Evolutionary conservation across 2,888 invertebrate genomes (phyloP).

Genomic region (Tenthredo mesomela): DNA sequence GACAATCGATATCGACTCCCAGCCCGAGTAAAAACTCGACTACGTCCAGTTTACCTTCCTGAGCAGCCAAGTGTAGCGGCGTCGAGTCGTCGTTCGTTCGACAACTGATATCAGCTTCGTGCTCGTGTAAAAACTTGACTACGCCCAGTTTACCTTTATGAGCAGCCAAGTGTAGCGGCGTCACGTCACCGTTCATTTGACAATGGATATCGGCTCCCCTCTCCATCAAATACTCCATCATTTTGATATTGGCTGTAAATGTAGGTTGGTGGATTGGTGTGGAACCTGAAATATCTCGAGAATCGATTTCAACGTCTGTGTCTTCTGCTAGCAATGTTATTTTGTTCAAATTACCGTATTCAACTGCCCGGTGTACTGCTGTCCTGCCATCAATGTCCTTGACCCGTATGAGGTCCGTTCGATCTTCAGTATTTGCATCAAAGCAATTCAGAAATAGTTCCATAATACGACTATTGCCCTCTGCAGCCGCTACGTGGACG

Average conservation of each 20-base stretch:
- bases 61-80: no score
- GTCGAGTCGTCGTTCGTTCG: no score
- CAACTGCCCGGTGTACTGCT: background rate
- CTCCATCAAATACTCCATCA: no score
- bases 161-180: no score
- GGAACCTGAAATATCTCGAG: background rate
- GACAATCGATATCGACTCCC: no score
- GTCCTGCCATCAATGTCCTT: background rate
- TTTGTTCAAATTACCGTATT: background rate
- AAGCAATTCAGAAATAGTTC: background rate
- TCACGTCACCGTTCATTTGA: no score
- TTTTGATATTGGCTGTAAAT: background rate
- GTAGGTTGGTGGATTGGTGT: background rate
- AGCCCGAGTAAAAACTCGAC: no score
- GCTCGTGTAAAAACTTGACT: no score
- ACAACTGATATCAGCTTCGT: no score
- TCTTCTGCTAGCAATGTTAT: background rate
- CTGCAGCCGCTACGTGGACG: background rate
- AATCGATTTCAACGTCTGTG: background rate
- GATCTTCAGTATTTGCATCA: background rate
- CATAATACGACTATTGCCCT: background rate
- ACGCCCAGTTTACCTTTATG: no score
- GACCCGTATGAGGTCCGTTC: background rate
- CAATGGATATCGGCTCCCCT: no score
- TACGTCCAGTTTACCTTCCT: no score